Base-by-base conservation (phyloP, 2,888 invertebrate species). In the Drosophila neoperkinsi region DNA sequence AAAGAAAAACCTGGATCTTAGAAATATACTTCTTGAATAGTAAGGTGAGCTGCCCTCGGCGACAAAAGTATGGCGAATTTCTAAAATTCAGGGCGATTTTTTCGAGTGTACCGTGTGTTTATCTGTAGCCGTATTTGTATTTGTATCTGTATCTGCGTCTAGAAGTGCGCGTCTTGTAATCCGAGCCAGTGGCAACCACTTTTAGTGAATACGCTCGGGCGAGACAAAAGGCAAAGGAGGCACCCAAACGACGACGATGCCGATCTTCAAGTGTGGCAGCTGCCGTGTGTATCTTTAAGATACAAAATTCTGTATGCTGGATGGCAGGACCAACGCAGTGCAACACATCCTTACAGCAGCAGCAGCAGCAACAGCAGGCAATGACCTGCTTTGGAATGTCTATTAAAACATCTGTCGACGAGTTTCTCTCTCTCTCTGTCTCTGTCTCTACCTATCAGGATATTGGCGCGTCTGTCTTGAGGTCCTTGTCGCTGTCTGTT, bases 331-430 rank as follows among this genome's bases (percentile, higher is more conserved):
- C 85, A 84, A 89, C 68, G 89, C 72, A 80, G 31, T 65, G 61
- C 59, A 30, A 31, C 72, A 68, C 67, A 88, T 84, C 87, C 84
- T 88, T 71, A 68, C 64, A 59, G 49, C 58, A 59, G 53, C 53
- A 50, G 66, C 88, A 83, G 84, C n/a, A n/a, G n/a, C 59, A 65
- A 61, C 53, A 51, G 66, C 88, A 83, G 84, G 89, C 84, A 85
- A 68, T 88, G 89, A 85, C 85, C 85, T 85, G 85, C 89, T 74
- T 77, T 41, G 85, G 79, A 77, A 85, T 88, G 79, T 58, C 49
- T 69, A 57, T 66, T 9, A 72, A 86, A 86, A 89, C 85, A 86
- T 89, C 85, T 85, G 85, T 82, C 67, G 67, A 28, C 55, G 36
- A 25, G 55, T 55, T 36, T 30, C 60, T 34, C 10, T 11, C 10